Conservation (phyloP, 2,797 vertebrate genomes). For the Orientallactaga sibirica region DNA sequence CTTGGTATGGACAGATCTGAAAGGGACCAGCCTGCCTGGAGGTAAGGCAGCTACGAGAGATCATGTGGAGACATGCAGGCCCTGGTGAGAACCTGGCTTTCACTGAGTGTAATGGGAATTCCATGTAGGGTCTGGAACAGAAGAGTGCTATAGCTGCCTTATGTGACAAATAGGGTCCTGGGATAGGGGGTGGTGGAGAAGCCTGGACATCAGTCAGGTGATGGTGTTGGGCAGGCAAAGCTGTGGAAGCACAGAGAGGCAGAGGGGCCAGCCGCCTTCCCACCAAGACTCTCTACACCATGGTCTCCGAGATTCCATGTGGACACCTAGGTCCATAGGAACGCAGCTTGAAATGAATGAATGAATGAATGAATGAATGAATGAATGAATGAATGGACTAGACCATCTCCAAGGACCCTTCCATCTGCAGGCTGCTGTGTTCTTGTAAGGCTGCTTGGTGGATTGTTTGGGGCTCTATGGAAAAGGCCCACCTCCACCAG, state of each 20-base stretch:
- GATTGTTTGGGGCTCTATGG: not conserved
- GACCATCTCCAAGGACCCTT: not conserved
- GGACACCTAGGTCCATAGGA: not conserved
- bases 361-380: not conserved
- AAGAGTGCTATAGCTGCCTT: not conserved
- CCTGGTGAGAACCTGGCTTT: not conserved
- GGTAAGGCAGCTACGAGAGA: not conserved
- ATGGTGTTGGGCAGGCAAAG: rapidly evolving
- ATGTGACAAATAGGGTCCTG: not conserved
- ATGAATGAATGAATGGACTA: not conserved
- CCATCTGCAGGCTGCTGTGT: not conserved
- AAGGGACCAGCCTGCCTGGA: not conserved
- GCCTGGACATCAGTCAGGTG: not conserved
- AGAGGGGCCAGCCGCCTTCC: not conserved
- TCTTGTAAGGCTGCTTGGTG: no score
- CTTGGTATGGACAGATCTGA: not conserved
- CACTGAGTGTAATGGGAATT: not conserved
- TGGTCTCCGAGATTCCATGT: not conserved
- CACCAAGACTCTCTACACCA: not conserved
- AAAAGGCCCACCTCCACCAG: not conserved
- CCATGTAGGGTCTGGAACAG: rapidly evolving
- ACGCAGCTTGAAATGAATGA: not conserved
- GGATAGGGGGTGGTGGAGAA: no score
- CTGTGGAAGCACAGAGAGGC: not conserved
- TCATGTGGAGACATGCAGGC: not conserved